These are phyloP conservation scores for Tetanocera ferruginea DNA, from an alignment of 2,888 invertebrate species.

Conservation along the genomic window DNA sequence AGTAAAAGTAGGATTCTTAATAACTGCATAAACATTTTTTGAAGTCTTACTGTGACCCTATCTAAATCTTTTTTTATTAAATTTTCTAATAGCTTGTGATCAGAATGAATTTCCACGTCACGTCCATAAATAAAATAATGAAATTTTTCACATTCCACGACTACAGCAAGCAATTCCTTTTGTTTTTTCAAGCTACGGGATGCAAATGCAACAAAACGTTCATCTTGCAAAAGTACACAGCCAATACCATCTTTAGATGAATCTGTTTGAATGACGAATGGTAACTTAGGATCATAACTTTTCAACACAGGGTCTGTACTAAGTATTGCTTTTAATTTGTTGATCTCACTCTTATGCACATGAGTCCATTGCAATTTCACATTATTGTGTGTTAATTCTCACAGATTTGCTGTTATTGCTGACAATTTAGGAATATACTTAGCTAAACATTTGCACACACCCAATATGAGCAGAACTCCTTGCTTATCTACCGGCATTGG, in stretches of 20 bases:
- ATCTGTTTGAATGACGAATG: conserved; percentile 26
- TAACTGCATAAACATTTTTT: conserved; percentile 8
- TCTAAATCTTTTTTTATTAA: conserved; percentile 25
- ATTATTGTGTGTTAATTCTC: neutral
- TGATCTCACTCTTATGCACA: neutral
- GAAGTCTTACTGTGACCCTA: conserved; percentile 19
- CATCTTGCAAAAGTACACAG: conserved; percentile 1
- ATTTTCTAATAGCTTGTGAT: conserved; percentile 15
- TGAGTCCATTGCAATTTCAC: neutral
- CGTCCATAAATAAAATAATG: no score
- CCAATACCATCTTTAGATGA: conserved; percentile 19
- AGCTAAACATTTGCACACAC: no score
- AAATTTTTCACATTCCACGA: no score
- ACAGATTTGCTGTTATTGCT: neutral
- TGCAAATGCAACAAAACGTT: neutral
- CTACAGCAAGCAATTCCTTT: no score
- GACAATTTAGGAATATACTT: conserved; percentile 3
- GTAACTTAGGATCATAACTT: conserved; percentile 8
- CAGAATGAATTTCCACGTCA: neutral
- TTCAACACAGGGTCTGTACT: neutral
- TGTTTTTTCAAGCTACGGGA: neutral
- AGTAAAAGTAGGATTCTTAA: neutral
- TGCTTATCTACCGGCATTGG: neutral
- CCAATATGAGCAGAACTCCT: neutral
- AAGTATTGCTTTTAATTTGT: neutral